These are phyloP conservation scores for Procambarus virginalis DNA, from an alignment of 1,140 invertebrate species.

Conservation along the genomic window DNA sequence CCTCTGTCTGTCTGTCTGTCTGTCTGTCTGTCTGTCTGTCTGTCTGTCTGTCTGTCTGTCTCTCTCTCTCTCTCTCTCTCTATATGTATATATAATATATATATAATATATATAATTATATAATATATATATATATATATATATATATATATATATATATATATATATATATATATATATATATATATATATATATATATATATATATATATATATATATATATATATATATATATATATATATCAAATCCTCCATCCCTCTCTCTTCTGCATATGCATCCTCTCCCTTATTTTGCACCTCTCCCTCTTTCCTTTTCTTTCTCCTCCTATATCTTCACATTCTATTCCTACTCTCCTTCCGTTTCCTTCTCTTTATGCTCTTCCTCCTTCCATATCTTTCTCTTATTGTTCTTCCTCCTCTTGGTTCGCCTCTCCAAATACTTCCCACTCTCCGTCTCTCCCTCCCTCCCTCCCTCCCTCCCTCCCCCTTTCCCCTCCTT, in stretches of 20 bases:
- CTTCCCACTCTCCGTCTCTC: neutral
- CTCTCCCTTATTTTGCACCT: neutral
- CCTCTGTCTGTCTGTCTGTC: neutral
- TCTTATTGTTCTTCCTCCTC: neutral
- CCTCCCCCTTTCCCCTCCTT: neutral
- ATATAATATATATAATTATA: too few relatives aligned
- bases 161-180: too few relatives aligned
- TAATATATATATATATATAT: too few relatives aligned
- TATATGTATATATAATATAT: too few relatives aligned
- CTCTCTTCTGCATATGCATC: too few relatives aligned
- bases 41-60: neutral
- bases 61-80: neutral
- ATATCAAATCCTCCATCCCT: too few relatives aligned
- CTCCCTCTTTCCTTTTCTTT: neutral
- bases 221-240: too few relatives aligned
- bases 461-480: neutral
- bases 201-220: too few relatives aligned
- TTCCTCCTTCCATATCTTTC: neutral
- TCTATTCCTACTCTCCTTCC: too few relatives aligned
- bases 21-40: neutral
- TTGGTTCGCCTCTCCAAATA: neutral
- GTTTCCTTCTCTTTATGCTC: neutral
- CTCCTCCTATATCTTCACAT: neutral
- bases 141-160: too few relatives aligned
- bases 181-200: too few relatives aligned